Evolutionary conservation across 2,797 vertebrate species (phyloP), one percentile per base, ranked within the genome.

Genomic region (Eulemur coronatus): DNA sequence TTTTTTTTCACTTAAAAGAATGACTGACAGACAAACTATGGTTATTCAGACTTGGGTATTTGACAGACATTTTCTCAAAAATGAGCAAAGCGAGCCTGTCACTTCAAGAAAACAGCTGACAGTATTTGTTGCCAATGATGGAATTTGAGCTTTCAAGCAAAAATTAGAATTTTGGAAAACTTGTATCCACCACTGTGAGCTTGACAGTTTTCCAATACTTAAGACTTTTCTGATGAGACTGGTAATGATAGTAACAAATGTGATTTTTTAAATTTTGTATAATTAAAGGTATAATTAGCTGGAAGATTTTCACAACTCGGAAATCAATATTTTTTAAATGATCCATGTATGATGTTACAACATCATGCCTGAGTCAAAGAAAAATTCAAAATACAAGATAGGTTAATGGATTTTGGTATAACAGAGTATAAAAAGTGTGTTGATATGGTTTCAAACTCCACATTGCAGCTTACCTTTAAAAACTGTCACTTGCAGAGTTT

Each of bases 131-230:
- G 26, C 91, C 85, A 84, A 35, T 65, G 26, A 73, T 95, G 41
- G 11, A 89, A 92, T 94, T 67, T 94, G 85, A 91, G 50, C n/a
- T 96, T 72, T 72, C 15, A 92, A 78, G 24, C 35, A 95, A 80
- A 93, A 75, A 72, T 87, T 76, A 78, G 30, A 93, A 84, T 57
- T 92, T 92, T 95, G 43, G 88, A 92, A 96, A 94, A 84, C 15
- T 82, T 88, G 69, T 67, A 43, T 81, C 28, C 20, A 87, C 65
- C 50, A 50, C 46, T 76, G 22, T 70, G 38, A 95, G 52, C 11
- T 22, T 91, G 89, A 81, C 33, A 96, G 73, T 88, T 94, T 96
- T 17, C 5, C 46, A 84, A 70, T 46, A 89, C 41, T 84, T 79
- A 43, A 87, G 12, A 67, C 9, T 73, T 88, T 94, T 73, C 67